These are phyloP conservation scores for Eupristina koningsbergeri DNA, from an alignment of 1,140 invertebrate genomes.

Conservation along the genomic window DNA sequence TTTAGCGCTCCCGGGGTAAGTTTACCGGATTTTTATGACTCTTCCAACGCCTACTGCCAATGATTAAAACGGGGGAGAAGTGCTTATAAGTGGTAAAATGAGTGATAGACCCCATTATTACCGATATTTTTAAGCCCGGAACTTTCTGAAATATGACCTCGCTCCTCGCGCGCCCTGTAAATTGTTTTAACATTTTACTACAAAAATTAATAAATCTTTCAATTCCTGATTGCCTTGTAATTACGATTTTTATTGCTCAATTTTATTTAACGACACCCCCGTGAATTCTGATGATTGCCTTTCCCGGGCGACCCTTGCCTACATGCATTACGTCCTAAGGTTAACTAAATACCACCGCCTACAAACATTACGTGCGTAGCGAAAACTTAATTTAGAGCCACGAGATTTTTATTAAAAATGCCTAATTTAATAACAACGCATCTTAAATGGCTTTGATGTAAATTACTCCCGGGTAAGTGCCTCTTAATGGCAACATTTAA, in stretches of 20 bases:
- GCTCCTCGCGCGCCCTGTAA: neutral
- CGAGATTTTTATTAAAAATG: neutral
- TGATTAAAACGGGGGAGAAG: conserved; percentile 16
- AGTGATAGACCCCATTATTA: neutral
- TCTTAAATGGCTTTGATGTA: too few species aligned
- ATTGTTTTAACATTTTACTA: neutral
- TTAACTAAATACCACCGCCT: too few species aligned
- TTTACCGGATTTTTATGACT: conserved; percentile 28
- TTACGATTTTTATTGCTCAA: neutral
- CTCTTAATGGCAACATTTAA: too few species aligned
- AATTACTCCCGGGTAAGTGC: too few species aligned
- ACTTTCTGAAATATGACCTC: neutral
- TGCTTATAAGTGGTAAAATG: neutral
- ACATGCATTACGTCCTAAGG: too few species aligned
- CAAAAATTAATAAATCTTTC: neutral
- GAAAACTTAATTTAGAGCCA: neutral
- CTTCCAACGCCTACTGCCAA: neutral
- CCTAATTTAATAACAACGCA: too few species aligned
- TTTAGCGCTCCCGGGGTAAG: neutral
- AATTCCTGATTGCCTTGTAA: neutral
- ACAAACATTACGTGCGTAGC: neutral
- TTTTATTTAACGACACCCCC: neutral
- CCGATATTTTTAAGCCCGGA: neutral
- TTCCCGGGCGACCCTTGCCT: neutral
- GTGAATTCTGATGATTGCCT: neutral